Evolutionary conservation across 35 echinoderm and acorn worm species (phyloP).

Genomic region (Stichopus chloronotus): DNA sequence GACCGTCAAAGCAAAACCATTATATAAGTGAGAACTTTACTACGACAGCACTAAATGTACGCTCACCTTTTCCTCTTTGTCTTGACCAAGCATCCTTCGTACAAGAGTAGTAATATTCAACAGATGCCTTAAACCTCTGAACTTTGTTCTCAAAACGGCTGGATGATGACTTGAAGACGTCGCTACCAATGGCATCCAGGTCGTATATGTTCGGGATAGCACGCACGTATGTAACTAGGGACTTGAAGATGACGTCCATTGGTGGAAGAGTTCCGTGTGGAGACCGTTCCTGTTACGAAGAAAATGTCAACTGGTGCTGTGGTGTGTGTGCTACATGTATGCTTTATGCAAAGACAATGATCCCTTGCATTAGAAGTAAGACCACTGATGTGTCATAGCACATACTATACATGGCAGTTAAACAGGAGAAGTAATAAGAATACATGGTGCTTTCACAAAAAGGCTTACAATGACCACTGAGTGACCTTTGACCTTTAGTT

Average conservation of each 20-base stretch:
- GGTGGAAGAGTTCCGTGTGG: constrained; percentile 89
- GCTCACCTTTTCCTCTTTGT: constrained; percentile 81
- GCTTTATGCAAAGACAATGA: too few relatives aligned
- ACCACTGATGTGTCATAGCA: too few relatives aligned
- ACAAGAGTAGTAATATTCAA: constrained; percentile 90
- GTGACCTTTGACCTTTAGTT: too few relatives aligned
- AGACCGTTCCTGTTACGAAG: constrained; percentile 61
- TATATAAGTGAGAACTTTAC: too few relatives aligned
- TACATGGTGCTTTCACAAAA: too few relatives aligned
- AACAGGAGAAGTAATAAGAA: too few relatives aligned
- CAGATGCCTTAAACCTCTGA: constrained; percentile 84
- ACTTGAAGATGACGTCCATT: constrained; percentile 76
- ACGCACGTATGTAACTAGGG: constrained; percentile 73
- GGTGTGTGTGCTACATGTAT: too few relatives aligned
- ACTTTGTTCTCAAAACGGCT: constrained; percentile 84
- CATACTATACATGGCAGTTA: too few relatives aligned
- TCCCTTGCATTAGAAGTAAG: too few relatives aligned
- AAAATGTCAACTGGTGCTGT: neutral
- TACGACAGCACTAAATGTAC: neutral
- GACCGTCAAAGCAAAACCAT: too few relatives aligned
- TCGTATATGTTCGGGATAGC: constrained; percentile 78
- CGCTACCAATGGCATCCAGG: constrained; percentile 85
- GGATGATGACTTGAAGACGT: constrained; percentile 81
- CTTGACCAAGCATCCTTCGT: constrained; percentile 89
- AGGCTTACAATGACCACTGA: too few relatives aligned